Base-by-base conservation (phyloP, 2,888 invertebrate genomes). In the Theretra japonica region DNA sequence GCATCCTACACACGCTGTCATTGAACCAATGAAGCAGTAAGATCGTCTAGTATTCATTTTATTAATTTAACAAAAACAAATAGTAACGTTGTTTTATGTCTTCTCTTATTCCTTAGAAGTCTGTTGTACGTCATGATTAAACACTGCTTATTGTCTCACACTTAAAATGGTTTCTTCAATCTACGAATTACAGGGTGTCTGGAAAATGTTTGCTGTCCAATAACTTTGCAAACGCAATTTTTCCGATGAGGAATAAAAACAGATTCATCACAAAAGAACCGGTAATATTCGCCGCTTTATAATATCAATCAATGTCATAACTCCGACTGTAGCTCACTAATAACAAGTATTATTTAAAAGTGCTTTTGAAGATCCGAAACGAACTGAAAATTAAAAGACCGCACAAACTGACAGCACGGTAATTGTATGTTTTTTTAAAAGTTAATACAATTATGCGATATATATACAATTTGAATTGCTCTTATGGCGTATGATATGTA, bases 281-380 rank as follows among this genome's bases (percentile, higher is more conserved):
- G 41, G 41, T 48, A 65, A 33, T 48, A 23, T 41, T 65, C 41
- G 21, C 41, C 62, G 48, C 65, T 65, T 15, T 48, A n/a, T 62
- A 62, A 23, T 65, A 65, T 65, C 65, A 48, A 65, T 65, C 65
- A 65, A 65, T 48, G 65, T 65, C 65, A 65, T 65, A 65, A 65
- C 23, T 48, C 65, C 48, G 17, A 41, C 15, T 48, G 48, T 3
- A 48, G 23, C 48, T 65, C 65, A 15, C 41, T 65, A 65, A 65
- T 65, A 65, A 65, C 65, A 48, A 58, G 58, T 4, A 48, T 41
- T 65, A 65, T 65, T 65, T 65, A 65, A 65, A 65, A 48, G 48
- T 48, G 65, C 65, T 48, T 48, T 65, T 41, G 65, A 17, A 48
- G 41, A 65, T 65, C 41, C 41, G 48, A 41, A 48, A 6, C 23